Base-by-base conservation (phyloP, 1,140 invertebrate genomes). In the Drosophila tsacasi region DNA sequence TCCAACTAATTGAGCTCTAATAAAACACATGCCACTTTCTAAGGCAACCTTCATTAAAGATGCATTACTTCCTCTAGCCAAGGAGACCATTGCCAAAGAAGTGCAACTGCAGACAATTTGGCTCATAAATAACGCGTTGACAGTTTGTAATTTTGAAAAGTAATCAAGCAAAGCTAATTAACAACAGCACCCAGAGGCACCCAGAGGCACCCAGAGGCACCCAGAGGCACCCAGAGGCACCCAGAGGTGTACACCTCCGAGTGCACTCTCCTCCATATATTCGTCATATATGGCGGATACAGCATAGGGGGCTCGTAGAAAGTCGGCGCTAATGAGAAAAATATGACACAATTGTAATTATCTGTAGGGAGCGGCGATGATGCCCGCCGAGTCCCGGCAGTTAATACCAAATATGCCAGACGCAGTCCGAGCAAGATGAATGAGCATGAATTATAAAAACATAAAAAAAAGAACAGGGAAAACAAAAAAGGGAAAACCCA, bases 271-370 rank as follows among this genome's bases (percentile, higher is more conserved):
- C 13, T 32, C 73, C 59, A 60, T 59, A 17, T 35, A 39, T n/a
- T 23, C 27, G 13, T 35, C 30, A 15, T 39, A 57, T 32, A 73
- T 30, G 37, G 47, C 57, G 32, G 21, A 57, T 32, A 54, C 21
- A 39, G 47, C 50, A 66, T 71, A 71, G 25, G 64, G 62, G 73
- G 47, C 67, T 72, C 57, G 63, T 73, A 76, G 81, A 82, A 90
- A 90, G 83, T 75, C 74, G 40, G 44, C 85, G 72, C 79, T 90
- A 90, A 90, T 90, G 85, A 90, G 85, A 90, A 90, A 90, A 90
- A 90, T 90, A 90, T 90, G 85, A 90, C 85, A 85, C 85, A 90
- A 90, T 90, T 90, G 86, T 90, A 90, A 90, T 90, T 90, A 90
- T 90, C 65, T 84, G 67, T 61, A 68, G 81, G 54, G 75, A 82